Evolutionary conservation across 2,888 invertebrate genomes (phyloP).

Genomic region (Phrixothrix hirtus): DNA sequence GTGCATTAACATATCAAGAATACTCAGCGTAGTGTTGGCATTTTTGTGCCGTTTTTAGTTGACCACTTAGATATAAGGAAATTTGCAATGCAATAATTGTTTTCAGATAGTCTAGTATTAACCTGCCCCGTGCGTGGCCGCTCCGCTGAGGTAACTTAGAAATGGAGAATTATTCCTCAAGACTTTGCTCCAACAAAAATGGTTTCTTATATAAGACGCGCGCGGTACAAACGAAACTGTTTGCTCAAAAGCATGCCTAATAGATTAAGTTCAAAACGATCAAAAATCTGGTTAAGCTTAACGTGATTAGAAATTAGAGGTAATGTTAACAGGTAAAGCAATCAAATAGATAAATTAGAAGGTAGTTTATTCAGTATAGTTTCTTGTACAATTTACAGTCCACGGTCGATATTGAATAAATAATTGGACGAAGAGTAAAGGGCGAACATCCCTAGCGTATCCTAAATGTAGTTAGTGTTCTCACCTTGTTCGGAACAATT

Average conservation of each 20-base stretch:
- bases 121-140: too few species aligned
- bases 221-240: too few species aligned
- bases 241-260: not conserved
- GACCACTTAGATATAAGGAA: too few species aligned
- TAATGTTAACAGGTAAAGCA: not conserved
- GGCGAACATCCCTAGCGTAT: constrained; percentile 32
- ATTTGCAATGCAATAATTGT: too few species aligned
- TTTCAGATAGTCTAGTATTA: too few species aligned
- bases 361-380: constrained; percentile 11
- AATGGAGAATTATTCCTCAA: too few species aligned
- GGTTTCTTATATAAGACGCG: too few species aligned
- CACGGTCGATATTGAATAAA: constrained; percentile 33
- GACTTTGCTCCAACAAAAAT: too few species aligned
- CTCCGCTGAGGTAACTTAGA: too few species aligned
- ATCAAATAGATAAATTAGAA: constrained; percentile 13
- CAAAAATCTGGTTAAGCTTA: not conserved
- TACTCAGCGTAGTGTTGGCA: too few species aligned
- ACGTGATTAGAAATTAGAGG: not conserved
- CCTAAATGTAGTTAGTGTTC: constrained; percentile 40
- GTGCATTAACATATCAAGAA: too few species aligned
- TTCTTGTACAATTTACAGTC: constrained; percentile 27
- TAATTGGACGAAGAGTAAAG: constrained; percentile 31
- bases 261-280: not conserved
- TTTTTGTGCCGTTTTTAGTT: too few species aligned
- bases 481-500: constrained; percentile 45